These are phyloP conservation scores for Corydoras sp. DNA, from an alignment of 2,113 vertebrate species.

Conservation along the genomic window DNA sequence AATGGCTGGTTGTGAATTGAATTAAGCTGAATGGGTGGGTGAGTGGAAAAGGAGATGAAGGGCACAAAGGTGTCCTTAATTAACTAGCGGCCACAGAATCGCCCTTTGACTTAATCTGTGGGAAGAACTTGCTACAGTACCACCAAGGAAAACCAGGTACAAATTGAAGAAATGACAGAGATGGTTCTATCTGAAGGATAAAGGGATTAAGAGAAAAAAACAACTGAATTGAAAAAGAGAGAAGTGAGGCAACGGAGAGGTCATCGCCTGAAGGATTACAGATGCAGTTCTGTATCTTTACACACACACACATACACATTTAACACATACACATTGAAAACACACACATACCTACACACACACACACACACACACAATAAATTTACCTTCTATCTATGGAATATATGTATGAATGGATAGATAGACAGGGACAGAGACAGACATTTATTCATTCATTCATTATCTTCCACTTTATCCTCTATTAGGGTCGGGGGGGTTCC, in stretches of 20 bases:
- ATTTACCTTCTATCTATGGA: too few species aligned
- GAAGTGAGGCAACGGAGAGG: background rate
- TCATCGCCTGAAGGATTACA: slow-evolving; percentile 3
- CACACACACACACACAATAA: too few species aligned
- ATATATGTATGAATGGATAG: too few species aligned
- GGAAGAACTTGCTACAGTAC: slow-evolving; percentile 3
- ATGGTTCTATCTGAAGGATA: slow-evolving; percentile 1
- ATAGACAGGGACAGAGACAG: too few species aligned
- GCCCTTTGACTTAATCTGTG: background rate
- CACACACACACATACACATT: slow-evolving; percentile 1
- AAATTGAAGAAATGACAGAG: background rate
- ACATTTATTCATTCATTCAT: too few species aligned
- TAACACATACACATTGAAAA: background rate
- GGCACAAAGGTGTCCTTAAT: background rate
- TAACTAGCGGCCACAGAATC: background rate
- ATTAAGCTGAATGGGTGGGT: slow-evolving; percentile 17
- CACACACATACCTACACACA: too few species aligned
- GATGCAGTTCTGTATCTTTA: slow-evolving; percentile 21
- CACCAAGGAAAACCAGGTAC: slow-evolving; percentile 17
- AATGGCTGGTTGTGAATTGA: background rate
- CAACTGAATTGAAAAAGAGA: background rate
- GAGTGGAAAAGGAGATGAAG: slow-evolving; percentile 19
- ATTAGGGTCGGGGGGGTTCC: too few species aligned
- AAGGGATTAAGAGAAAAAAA: background rate
- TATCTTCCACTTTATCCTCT: too few species aligned